Evolutionary conservation across 2,888 invertebrate genomes (phyloP), one percentile per base, ranked within the genome.

Genomic region (Apantesis nais): DNA sequence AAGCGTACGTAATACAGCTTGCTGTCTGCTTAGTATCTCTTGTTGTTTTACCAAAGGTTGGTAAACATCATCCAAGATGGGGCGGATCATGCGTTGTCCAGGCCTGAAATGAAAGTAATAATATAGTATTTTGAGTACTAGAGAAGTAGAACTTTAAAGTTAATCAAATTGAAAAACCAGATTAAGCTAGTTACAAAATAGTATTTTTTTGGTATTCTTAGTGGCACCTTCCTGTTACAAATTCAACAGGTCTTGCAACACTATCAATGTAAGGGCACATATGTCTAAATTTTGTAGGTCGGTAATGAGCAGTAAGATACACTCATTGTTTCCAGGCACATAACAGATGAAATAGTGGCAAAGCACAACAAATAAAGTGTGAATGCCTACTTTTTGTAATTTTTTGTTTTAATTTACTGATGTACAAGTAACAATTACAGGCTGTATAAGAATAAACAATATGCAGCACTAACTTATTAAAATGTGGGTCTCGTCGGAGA

Each of bases 31-130:
- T 37, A 97, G 92, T 73, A 97, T 96, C 77, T 97, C 97, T 78
- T 96, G 97, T 76, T 98, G 97, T 73, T 96, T 96, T 41, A 97
- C 96, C 84, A 98, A 93, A 0, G 97, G 97, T 83, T 98, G 97
- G 90, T 98, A 98, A 14, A 98, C 96, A 44, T 96, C 96, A 83
- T 98, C 98, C 80, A 97, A 91, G 44, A 96, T 96, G 0, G 98
- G 98, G 25, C 97, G 95, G 72, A 96, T 96, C 93, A 97, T 95
- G n/a, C 87, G 89, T 5, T 87, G 86, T 0, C 92, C 93, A 2
- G 89, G 86, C 68, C 94, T 94, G 82, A 19, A 70, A 67, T 81
- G 29, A 82, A n/a, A 37, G 29, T 29, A 29, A 44, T n/a, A 16
- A 25, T 60, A 63, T 29, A 31, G 44, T 62, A n/a, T 52, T 52